Evolutionary conservation across 2,113 vertebrate genomes (phyloP).

Genomic region (Gallinago media): DNA sequence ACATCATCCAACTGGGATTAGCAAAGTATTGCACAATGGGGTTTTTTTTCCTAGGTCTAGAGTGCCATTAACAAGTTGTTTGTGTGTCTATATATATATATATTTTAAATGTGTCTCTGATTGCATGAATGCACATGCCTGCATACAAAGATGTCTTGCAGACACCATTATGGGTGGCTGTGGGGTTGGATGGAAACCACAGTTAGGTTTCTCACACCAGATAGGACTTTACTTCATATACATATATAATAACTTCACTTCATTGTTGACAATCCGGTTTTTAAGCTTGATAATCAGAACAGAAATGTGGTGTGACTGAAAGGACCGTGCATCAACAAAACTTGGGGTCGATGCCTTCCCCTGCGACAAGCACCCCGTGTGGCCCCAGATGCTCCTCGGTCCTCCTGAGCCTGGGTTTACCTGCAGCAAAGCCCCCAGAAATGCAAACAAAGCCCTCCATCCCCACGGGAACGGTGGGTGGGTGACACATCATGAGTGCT

Average conservation of each 20-base stretch:
- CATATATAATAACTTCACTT: background rate
- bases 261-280: background rate
- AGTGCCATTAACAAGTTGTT: background rate
- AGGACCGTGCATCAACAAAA: background rate
- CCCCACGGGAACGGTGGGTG: fast-evolving
- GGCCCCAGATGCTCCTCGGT: background rate
- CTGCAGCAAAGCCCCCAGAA: background rate
- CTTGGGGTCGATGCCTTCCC: background rate
- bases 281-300: background rate
- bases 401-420: background rate
- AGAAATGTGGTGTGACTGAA: background rate
- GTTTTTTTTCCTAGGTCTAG: background rate
- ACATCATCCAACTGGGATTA: background rate
- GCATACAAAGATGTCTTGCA: background rate
- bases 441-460: fast-evolving
- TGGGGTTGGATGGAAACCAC: background rate
- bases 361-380: too few species aligned
- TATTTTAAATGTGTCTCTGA: background rate
- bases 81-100: too few species aligned
- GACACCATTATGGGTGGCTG: too few species aligned
- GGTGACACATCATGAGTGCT: too few species aligned
- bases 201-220: fast-evolving
- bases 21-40: background rate
- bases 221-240: too few species aligned
- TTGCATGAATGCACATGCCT: fast-evolving